Conservation (phyloP, 2,797 vertebrate genomes). For the Microcaecilia unicolor region DNA sequence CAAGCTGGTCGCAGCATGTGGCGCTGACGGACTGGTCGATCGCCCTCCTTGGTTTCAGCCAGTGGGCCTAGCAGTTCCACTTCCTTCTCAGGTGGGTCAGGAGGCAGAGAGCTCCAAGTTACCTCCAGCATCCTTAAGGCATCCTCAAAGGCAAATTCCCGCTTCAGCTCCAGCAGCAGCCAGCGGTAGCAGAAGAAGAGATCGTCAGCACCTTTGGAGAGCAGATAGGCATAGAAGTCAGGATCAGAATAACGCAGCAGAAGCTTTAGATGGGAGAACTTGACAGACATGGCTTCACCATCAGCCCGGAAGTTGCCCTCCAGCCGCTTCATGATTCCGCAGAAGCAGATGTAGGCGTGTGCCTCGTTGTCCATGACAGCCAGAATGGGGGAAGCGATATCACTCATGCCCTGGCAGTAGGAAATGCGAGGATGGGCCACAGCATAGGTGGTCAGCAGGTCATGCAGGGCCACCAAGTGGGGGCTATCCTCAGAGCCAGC, state of each 20-base stretch:
- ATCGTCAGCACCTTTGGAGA: constrained; percentile 76
- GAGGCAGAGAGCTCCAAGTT: constrained; percentile 87
- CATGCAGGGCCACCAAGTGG: constrained; percentile 73
- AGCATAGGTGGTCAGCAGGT: constrained; percentile 84
- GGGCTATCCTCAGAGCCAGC: constrained; percentile 86
- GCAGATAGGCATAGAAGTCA: constrained; percentile 74
- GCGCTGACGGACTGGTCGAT: constrained; percentile 55
- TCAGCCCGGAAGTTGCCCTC: constrained; percentile 84
- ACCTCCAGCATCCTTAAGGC: constrained; percentile 85
- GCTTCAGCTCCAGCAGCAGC: constrained; percentile 86
- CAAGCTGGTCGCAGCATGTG: constrained; percentile 78
- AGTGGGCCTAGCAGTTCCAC: constrained; percentile 65
- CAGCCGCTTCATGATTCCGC: constrained; percentile 84
- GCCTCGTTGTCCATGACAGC: constrained; percentile 91
- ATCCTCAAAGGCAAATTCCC: constrained; percentile 88
- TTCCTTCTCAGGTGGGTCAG: constrained; percentile 76
- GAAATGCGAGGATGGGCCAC: constrained; percentile 82
- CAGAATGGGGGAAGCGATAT: constrained; percentile 84
- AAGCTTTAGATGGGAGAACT: constrained; percentile 81
- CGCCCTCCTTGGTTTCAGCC: constrained; percentile 19
- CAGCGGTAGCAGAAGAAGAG: constrained; percentile 93
- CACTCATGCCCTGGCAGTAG: constrained; percentile 94
- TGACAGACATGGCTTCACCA: constrained; percentile 76
- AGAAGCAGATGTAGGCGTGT: constrained; percentile 87
- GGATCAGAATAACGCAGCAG: constrained; percentile 79